Conservation (phyloP, 2,113 vertebrate species). For the Chloroceryle aenea region DNA sequence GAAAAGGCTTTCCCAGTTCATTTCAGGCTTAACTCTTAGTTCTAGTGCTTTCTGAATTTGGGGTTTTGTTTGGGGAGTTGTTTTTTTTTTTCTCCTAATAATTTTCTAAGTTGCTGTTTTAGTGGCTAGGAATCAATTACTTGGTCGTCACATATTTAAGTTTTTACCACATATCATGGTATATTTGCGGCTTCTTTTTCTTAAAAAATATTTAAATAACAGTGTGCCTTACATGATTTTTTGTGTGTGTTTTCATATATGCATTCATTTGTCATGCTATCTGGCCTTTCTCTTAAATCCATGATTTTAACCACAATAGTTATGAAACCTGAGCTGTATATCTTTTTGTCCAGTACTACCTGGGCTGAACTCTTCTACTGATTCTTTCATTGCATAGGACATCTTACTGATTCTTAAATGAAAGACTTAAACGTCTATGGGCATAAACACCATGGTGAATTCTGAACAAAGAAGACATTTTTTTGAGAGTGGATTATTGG, state of each 20-base stretch:
- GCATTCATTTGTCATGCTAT: neutral
- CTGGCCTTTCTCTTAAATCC: neutral
- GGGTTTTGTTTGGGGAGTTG: neutral
- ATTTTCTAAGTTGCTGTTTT: neutral
- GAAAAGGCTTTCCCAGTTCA: neutral
- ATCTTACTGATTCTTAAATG: neutral
- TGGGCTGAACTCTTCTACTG: neutral
- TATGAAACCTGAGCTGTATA: neutral
- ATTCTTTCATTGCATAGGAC: neutral
- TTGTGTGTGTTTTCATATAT: neutral
- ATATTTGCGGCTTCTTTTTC: neutral
- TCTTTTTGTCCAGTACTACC: neutral
- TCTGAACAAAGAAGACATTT: neutral
- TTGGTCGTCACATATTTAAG: neutral
- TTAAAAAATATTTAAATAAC: neutral
- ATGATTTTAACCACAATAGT: neutral
- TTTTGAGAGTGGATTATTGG: neutral
- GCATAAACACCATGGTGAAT: neutral
- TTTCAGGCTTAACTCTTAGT: neutral
- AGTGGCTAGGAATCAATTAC: neutral
- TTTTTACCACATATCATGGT: neutral
- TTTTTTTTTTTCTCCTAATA: neutral
- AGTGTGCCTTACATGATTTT: neutral
- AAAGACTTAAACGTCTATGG: neutral
- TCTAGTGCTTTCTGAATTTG: neutral